Evolutionary conservation across 2,797 vertebrate species (phyloP), one percentile per base, ranked within the genome.

Genomic region (Netta rufina): DNA sequence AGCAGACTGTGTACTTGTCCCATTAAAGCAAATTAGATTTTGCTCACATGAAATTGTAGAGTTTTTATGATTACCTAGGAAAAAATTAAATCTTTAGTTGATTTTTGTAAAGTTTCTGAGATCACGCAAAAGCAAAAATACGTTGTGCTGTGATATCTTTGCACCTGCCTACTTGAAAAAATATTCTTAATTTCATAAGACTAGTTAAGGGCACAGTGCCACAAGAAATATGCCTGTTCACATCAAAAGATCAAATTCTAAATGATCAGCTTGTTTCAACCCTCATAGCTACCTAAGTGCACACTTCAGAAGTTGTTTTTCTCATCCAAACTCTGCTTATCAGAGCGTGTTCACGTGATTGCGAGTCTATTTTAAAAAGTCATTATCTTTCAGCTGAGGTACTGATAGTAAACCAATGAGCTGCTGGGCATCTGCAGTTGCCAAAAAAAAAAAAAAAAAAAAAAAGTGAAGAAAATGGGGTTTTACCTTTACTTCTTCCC

Each of bases 331-430:
- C 13, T 73, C 66, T 65, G 56, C 22, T 92, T 78, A n/a, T 78
- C 70, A 67, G 12, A 95, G 28, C 8, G 8, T 30, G 8, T 57
- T 53, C 12, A 33, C 9, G 19, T 36, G 32, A 86, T 12, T 83
- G 22, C 17, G 54, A 72, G 32, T 53, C 38, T 91, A 81, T 93
- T 94, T 96, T 93, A 58, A 86, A 89, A 65, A 12, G 9, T 71
- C 77, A 19, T 57, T 80, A 88, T 88, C 54, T 66, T 41, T 47
- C 60, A 66, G 45, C 24, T 19, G 62, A 70, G 45, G 14, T 43
- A 66, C 27, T 75, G 66, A 88, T 21, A 58, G 32, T 30, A 41
- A 92, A 85, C 8, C 6, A 71, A 8, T 33, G 32, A 21, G 39
- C 45, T 88, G 33, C 22, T 75, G 36, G 38, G 85, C 16, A 69